Evolutionary conservation across 2,113 vertebrate species (phyloP).

Genomic region (Hepsetus odoe): DNA sequence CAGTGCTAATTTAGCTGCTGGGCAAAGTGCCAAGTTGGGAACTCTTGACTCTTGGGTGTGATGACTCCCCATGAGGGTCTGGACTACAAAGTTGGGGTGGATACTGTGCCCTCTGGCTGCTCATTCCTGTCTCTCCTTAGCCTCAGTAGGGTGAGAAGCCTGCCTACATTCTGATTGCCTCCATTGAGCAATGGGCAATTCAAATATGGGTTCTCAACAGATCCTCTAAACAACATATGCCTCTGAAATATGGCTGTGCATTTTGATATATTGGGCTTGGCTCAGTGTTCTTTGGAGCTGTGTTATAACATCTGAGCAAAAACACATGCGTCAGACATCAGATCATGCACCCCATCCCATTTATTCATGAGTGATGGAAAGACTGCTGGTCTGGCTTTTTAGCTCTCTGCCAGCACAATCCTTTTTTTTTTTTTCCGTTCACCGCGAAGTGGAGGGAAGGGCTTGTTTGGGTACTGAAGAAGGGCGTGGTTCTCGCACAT

Average conservation of each 20-base stretch:
- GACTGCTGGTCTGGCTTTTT: background rate
- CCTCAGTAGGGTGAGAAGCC: background rate
- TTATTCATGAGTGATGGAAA: constrained; percentile 10
- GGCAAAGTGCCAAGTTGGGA: constrained; percentile 43
- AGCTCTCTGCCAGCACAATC: background rate
- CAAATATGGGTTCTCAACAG: background rate
- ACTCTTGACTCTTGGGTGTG: constrained; percentile 51
- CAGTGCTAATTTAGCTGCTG: constrained; percentile 60
- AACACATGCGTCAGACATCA: background rate
- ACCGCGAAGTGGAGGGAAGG: constrained; percentile 1
- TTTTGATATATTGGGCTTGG: background rate
- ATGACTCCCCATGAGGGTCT: constrained; percentile 17
- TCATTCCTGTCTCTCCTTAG: background rate
- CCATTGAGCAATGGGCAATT: background rate
- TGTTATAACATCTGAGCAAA: background rate
- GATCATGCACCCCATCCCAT: background rate
- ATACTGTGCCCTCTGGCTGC: background rate
- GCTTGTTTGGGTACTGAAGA: constrained; percentile 30
- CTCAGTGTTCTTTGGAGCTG: background rate
- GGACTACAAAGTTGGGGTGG: background rate
- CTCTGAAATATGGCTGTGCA: background rate
- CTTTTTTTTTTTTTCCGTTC: constrained; percentile 25
- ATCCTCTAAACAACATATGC: background rate
- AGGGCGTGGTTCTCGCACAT: constrained; percentile 43
- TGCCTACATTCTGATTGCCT: constrained; percentile 9